Conservation (phyloP, 2,888 invertebrate genomes). For the Nemotelus pantherinus region DNA sequence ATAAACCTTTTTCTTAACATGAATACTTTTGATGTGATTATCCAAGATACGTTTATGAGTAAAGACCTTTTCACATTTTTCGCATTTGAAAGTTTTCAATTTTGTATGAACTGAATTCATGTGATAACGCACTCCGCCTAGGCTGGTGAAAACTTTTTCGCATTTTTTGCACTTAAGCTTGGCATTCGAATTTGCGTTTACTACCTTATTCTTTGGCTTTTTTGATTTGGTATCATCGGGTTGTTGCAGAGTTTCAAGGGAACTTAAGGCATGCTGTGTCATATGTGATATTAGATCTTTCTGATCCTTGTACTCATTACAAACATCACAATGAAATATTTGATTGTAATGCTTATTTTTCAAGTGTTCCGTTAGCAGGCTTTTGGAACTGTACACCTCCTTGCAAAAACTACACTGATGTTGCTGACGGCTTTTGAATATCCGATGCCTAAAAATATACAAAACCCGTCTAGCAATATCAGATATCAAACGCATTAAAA, state of each 20-base stretch:
- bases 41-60: conserved; percentile 65
- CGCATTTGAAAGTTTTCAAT: conserved; percentile 66
- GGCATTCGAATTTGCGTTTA: conserved; percentile 48
- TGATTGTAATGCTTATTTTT: conserved; percentile 59
- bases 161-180: conserved; percentile 66
- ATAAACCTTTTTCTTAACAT: conserved; percentile 64
- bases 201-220: conserved; percentile 42
- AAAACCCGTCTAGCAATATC: conserved; percentile 36
- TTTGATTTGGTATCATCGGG: conserved; percentile 9
- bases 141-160: conserved; percentile 65
- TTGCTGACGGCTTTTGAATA: conserved; percentile 48
- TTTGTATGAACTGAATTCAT: conserved; percentile 66
- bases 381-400: conserved; percentile 30
- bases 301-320: conserved; percentile 62
- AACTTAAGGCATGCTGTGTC: conserved; percentile 60
- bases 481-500: neutral
- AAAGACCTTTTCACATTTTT: conserved; percentile 66
- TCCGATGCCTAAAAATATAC: conserved; percentile 47
- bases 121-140: conserved; percentile 68
- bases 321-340: conserved; percentile 65
- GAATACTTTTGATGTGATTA: conserved; percentile 65
- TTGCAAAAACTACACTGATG: conserved; percentile 48
- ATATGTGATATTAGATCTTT: conserved; percentile 63
- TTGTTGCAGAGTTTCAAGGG: conserved; percentile 20
- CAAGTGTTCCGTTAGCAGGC: conserved; percentile 57